Evolutionary conservation across 2,113 vertebrate species (phyloP).

Genomic region (Collichthys lucidus): DNA sequence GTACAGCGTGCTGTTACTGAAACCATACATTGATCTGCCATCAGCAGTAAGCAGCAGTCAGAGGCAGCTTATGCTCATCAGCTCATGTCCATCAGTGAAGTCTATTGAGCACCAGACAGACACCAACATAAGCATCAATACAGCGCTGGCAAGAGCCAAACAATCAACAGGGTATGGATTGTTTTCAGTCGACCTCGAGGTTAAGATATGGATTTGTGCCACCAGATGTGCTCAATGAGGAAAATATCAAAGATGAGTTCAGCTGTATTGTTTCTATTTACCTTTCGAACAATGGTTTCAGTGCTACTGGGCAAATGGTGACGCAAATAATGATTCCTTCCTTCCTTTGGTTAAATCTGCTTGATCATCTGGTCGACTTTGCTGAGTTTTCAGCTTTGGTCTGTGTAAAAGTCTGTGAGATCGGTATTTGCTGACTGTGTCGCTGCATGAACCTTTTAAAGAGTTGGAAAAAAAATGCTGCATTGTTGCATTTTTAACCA

Average conservation of each 20-base stretch:
- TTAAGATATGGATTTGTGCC: constrained; percentile 6
- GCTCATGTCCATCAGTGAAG: background rate
- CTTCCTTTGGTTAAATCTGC: constrained; percentile 1
- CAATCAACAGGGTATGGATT: constrained; percentile 16
- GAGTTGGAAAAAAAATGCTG: constrained; percentile 9
- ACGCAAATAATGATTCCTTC: background rate
- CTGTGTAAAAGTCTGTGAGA: constrained; percentile 1
- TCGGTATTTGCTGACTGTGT: constrained; percentile 12
- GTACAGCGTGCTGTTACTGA: background rate
- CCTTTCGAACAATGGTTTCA: background rate
- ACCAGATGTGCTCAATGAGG: background rate
- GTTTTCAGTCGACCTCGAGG: background rate
- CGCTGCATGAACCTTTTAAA: constrained; percentile 36
- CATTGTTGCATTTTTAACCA: background rate
- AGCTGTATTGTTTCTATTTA: background rate
- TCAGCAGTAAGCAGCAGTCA: constrained; percentile 4
- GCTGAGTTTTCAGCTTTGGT: constrained; percentile 17
- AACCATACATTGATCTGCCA: background rate
- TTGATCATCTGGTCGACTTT: constrained; percentile 3
- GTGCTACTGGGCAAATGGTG: background rate
- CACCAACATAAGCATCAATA: background rate
- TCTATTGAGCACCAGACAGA: constrained; percentile 13
- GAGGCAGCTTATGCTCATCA: background rate
- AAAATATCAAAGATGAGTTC: background rate
- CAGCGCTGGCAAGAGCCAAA: constrained; percentile 2